Conservation (phyloP, 2,797 vertebrate species). For the Anguilla obscura region DNA sequence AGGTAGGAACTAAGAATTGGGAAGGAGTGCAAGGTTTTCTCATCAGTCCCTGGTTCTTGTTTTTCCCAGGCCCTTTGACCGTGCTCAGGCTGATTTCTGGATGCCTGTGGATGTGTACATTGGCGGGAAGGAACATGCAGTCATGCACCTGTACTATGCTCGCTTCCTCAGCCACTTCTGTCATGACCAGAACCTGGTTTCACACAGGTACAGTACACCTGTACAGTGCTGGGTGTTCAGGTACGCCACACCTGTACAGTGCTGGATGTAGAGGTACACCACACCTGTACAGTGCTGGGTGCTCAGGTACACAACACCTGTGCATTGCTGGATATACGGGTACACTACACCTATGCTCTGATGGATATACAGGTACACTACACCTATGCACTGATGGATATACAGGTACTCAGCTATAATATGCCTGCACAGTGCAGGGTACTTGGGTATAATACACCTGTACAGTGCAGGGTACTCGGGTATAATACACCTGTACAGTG, state of each 20-base stretch:
- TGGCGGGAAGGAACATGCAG: conserved; percentile 94
- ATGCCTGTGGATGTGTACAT: conserved; percentile 96
- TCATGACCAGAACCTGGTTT: conserved; percentile 81
- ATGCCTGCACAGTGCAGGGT: conserved; percentile 28
- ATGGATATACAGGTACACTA: conserved; percentile 21
- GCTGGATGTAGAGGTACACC: not conserved
- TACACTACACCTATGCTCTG: conserved; percentile 17
- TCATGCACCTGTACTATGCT: conserved; percentile 97
- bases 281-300: not conserved
- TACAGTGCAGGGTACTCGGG: not conserved
- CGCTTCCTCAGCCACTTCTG: conserved; percentile 95
- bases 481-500: too few relatives aligned
- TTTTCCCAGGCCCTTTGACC: conserved; percentile 79
- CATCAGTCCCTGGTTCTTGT: not conserved
- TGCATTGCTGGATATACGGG: conserved; percentile 13
- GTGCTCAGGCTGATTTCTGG: conserved; percentile 82
- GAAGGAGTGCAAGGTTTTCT: not conserved
- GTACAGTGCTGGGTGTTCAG: not conserved
- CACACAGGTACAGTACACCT: conserved; percentile 77
- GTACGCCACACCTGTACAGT: not conserved
- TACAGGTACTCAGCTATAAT: not conserved
- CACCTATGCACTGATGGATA: not conserved
- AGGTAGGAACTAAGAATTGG: not conserved
- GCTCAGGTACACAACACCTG: not conserved
- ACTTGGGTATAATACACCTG: not conserved